Evolutionary conservation across 2,113 vertebrate genomes (phyloP).

Genomic region (Catharus minimus): DNA sequence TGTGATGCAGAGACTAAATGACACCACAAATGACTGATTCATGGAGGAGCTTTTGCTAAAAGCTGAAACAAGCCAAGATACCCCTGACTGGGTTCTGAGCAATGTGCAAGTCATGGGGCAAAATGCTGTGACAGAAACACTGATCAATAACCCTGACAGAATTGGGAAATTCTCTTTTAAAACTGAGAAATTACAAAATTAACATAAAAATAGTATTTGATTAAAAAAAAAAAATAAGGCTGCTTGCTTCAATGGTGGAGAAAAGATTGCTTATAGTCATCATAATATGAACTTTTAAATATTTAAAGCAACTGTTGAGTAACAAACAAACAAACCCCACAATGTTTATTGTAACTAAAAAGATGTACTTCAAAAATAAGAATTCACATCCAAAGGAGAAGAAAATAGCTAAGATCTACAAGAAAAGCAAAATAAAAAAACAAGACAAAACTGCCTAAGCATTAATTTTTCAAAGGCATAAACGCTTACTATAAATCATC

Average conservation of each 20-base stretch:
- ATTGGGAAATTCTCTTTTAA: background rate
- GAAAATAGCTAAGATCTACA: background rate
- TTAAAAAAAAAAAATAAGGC: background rate
- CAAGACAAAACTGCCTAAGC: background rate
- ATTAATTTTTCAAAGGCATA: background rate
- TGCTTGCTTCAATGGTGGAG: background rate
- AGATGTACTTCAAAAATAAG: background rate
- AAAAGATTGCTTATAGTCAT: background rate
- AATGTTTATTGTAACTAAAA: background rate
- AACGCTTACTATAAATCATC: background rate
- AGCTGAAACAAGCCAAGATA: slow-evolving; percentile 7
- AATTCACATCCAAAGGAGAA: background rate
- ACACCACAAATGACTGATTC: slow-evolving; percentile 11
- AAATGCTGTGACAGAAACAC: background rate
- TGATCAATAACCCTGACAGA: background rate
- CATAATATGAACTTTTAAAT: background rate
- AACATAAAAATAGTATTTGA: background rate
- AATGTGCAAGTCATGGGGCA: background rate
- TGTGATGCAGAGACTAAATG: slow-evolving; percentile 4
- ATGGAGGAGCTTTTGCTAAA: background rate
- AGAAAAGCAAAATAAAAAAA: background rate
- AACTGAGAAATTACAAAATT: background rate
- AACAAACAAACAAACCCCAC: background rate
- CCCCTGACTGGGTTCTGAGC: background rate
- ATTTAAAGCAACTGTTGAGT: background rate